These are phyloP conservation scores for Gambusia affinis DNA, from an alignment of 2,113 vertebrate species.

Conservation along the genomic window DNA sequence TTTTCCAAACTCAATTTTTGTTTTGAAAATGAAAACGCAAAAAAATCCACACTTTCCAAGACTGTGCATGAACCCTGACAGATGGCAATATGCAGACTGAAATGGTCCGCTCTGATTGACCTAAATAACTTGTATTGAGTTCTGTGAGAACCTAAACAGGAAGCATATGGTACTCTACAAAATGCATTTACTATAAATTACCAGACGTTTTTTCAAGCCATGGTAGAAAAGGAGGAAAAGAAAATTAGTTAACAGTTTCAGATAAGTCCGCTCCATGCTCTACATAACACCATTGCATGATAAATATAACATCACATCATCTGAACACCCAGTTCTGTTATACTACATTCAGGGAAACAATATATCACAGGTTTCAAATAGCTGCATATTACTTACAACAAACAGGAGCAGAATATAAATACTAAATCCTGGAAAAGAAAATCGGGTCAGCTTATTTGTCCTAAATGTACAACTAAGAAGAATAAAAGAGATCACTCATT, in stretches of 20 bases:
- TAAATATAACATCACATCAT: conserved; percentile 39
- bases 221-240: conserved; percentile 25
- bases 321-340: conserved; percentile 30
- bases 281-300: conserved; percentile 27
- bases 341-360: conserved; percentile 30
- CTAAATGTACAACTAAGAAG: conserved; percentile 20
- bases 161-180: conserved; percentile 52
- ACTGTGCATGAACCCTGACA: not conserved
- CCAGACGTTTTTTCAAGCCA: conserved; percentile 49
- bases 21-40: not conserved
- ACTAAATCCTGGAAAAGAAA: conserved; percentile 26
- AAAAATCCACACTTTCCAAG: not conserved
- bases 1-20: not conserved
- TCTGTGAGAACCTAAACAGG: conserved; percentile 17
- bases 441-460: conserved; percentile 14
- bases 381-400: conserved; percentile 26
- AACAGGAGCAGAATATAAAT: conserved; percentile 21
- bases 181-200: conserved; percentile 69
- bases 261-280: conserved; percentile 11
- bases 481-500: conserved; percentile 26
- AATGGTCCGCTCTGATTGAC: not conserved
- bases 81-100: conserved; percentile 15
- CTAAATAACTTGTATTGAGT: not conserved
- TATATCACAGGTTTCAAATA: conserved; percentile 36
- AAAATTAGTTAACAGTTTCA: conserved; percentile 24